Conservation (phyloP, 2,113 vertebrate genomes). For the Corydoras maculifer region DNA sequence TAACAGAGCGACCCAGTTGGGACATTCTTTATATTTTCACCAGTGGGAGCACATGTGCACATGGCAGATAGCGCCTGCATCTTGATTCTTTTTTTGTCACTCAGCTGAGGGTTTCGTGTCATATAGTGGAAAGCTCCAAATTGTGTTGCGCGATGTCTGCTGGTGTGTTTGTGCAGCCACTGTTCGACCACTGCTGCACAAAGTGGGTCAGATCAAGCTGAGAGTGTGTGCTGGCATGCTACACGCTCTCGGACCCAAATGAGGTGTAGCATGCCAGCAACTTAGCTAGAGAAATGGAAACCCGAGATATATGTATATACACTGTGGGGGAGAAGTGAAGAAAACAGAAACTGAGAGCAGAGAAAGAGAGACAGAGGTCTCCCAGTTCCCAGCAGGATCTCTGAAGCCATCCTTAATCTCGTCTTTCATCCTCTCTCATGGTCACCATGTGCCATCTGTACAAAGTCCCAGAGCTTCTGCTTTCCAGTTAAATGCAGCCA, state of each 20-base stretch:
- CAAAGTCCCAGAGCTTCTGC: constrained; percentile 26
- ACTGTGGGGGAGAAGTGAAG: constrained; percentile 1
- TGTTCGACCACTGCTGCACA: constrained; percentile 19
- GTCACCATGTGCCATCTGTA: constrained; percentile 43
- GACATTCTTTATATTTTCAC: constrained; percentile 12
- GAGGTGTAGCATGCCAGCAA: constrained; percentile 70
- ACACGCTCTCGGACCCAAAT: constrained; percentile 58
- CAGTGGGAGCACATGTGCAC: constrained; percentile 9
- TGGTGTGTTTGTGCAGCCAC: constrained; percentile 16
- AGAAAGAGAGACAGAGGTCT: constrained; percentile 17
- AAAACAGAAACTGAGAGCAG: constrained; percentile 13
- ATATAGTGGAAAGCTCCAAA: constrained; percentile 25
- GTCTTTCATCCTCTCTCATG: constrained; percentile 40
- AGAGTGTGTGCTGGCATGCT: constrained; percentile 55
- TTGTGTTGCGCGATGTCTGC: constrained; percentile 33
- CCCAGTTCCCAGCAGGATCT: constrained; percentile 39
- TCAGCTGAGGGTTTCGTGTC: constrained; percentile 8
- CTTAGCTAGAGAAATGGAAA: constrained; percentile 56
- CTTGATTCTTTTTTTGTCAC: constrained; percentile 14
- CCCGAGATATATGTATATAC: constrained; percentile 8
- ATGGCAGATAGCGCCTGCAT: constrained; percentile 42
- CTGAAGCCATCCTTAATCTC: constrained; percentile 43
- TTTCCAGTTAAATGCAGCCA: constrained; percentile 16
- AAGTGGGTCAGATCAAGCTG: constrained; percentile 65
- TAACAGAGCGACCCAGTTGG: constrained; percentile 16